Percentiles rank a stretch among this genome's conserved stretches.
Conservation (phyloP, 2,113 vertebrate genomes). For the Acanthochromis polyacanthus region DNA sequence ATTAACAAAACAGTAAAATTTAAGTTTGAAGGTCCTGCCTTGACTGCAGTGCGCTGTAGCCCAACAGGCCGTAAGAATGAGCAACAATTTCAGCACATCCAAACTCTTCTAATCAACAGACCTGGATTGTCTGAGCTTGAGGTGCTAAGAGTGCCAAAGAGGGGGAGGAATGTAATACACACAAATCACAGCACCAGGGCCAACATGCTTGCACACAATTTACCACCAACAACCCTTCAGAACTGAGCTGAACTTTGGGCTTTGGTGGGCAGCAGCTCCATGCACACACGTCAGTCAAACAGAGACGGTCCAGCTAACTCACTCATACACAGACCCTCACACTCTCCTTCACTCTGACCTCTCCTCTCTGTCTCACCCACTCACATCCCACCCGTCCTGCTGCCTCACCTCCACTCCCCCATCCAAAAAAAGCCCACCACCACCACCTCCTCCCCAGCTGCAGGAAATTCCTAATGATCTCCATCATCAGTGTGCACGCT, state of each 20-base stretch:
- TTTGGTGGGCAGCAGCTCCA: constrained; percentile 30
- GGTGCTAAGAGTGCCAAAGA: constrained; percentile 37
- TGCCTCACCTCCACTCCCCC: constrained; percentile 29
- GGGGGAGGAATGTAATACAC: constrained; percentile 15
- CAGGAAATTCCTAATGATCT: constrained; percentile 98
- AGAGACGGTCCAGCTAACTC: constrained; percentile 38
- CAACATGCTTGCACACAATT: constrained; percentile 34
- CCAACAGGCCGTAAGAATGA: constrained; percentile 28
- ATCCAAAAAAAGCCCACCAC: constrained; percentile 26
- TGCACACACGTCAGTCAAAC: constrained; percentile 47
- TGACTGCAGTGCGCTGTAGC: constrained; percentile 15
- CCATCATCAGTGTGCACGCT: constrained; percentile 90
- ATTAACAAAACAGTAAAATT: constrained; percentile 9
- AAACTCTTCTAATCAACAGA: constrained; percentile 52
- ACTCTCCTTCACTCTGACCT: constrained; percentile 61
- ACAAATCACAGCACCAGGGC: constrained; percentile 8
- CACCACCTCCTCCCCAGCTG: constrained; percentile 89
- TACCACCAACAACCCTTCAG: constrained; percentile 31
- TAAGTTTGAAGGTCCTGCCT: constrained; percentile 26
- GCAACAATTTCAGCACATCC: constrained; percentile 33
- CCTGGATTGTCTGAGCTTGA: constrained; percentile 23
- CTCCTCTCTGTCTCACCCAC: constrained; percentile 62
- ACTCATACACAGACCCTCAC: constrained; percentile 31
- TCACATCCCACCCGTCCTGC: constrained; percentile 50
- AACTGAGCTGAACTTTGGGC: constrained; percentile 41